Evolutionary conservation across 2,797 vertebrate species (phyloP).

Genomic region (Brachyrhaphis roseni): DNA sequence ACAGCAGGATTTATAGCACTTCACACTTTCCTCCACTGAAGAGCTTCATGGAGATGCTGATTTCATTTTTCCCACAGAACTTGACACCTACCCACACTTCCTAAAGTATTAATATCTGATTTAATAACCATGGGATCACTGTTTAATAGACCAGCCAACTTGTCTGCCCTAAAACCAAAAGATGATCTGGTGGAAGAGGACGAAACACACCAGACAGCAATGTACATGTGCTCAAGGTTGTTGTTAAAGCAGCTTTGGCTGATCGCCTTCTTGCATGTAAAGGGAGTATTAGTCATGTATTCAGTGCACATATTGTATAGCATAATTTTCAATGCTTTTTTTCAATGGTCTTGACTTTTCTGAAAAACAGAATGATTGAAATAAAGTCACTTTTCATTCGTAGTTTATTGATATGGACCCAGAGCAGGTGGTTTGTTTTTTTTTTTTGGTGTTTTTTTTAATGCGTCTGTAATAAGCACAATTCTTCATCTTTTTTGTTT

Average conservation of each 20-base stretch:
- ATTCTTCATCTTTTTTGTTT: neutral
- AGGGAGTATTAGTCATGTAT: neutral
- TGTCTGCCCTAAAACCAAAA: neutral
- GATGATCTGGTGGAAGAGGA: neutral
- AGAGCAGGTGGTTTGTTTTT: neutral
- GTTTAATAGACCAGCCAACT: neutral
- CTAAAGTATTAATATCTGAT: neutral
- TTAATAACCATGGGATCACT: neutral
- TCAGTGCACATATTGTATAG: neutral
- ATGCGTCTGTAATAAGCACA: neutral
- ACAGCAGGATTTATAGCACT: neutral
- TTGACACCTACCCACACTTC: neutral
- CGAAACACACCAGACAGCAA: neutral
- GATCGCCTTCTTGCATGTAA: neutral
- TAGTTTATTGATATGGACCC: neutral
- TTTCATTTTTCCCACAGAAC: neutral
- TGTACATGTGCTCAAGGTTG: neutral
- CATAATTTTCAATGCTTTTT: neutral
- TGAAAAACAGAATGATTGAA: neutral
- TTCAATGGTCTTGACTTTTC: neutral
- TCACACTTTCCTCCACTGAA: neutral
- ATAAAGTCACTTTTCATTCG: neutral
- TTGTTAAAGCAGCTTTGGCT: neutral
- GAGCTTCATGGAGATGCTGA: neutral
- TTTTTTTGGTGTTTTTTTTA: neutral